Percentiles rank a stretch among this genome's conserved stretches.
These are phyloP conservation scores for Perdita meconis DNA, from an alignment of 2,888 invertebrate genomes.

Conservation along the genomic window DNA sequence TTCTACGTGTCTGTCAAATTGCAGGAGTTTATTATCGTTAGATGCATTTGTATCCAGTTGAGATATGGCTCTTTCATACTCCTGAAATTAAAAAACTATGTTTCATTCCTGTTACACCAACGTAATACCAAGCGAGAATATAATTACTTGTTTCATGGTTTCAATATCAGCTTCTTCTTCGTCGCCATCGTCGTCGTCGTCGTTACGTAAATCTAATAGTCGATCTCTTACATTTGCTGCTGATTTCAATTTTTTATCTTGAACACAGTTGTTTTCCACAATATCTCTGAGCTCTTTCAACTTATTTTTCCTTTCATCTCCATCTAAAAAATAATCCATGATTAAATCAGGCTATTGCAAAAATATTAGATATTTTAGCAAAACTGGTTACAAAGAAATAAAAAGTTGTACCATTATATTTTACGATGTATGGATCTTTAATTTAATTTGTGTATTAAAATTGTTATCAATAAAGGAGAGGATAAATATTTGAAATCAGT, in stretches of 20 bases:
- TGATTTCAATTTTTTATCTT: slow-evolving; percentile 60
- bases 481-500: not conserved
- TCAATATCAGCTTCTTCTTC: slow-evolving; percentile 4
- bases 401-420: too few relatives aligned
- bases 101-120: not conserved
- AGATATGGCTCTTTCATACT: slow-evolving; percentile 57
- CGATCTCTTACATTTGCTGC: slow-evolving; percentile 37
- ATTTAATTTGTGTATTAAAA: not conserved
- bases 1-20: slow-evolving; percentile 65
- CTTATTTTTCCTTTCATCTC: slow-evolving; percentile 57
- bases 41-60: slow-evolving; percentile 52
- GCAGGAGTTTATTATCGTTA: slow-evolving; percentile 47
- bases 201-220: not conserved
- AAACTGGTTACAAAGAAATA: too few relatives aligned
- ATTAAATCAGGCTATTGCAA: too few relatives aligned
- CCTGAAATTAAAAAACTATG: slow-evolving; percentile 56
- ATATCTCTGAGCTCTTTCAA: slow-evolving; percentile 65
- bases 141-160: slow-evolving; percentile 34
- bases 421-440: not conserved
- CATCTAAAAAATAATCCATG: too few relatives aligned
- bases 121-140: not conserved
- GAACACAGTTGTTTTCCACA: slow-evolving; percentile 62
- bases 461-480: not conserved
- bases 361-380: not conserved
- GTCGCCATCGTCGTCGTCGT: not conserved